Conservation (phyloP, 37 sponge, comb jelly and placozoan species). For the Diacarnus erythraeanus region DNA sequence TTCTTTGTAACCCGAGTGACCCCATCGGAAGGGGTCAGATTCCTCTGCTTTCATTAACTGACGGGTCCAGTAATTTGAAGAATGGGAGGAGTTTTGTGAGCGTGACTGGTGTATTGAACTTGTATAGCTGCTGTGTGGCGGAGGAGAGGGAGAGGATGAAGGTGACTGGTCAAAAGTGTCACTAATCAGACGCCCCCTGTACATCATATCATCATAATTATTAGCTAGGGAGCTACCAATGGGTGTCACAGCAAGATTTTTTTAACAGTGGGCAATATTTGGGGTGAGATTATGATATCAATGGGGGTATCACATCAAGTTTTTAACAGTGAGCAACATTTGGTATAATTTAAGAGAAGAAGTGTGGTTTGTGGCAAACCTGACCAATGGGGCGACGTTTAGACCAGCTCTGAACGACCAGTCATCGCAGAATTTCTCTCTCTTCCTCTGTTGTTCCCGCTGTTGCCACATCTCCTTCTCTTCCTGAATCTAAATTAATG, state of each 20-base stretch:
- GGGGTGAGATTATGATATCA: too few species aligned
- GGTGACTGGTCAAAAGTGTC: constrained; percentile 1
- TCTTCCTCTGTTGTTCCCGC: not conserved
- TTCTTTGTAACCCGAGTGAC: constrained; percentile 53
- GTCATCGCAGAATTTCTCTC: not conserved
- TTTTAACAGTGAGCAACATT: too few species aligned
- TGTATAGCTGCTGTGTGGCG: not conserved
- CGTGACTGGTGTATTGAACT: too few species aligned
- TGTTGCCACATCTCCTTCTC: not conserved
- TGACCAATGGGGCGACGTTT: not conserved
- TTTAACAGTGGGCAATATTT: too few species aligned
- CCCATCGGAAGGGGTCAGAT: constrained; percentile 42
- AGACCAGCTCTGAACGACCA: not conserved
- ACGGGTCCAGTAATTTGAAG: constrained; percentile 25
- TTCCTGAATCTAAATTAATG: not conserved
- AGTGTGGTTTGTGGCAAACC: not conserved
- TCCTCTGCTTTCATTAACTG: constrained; percentile 54
- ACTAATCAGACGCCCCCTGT: constrained; percentile 47
- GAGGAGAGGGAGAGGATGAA: not conserved
- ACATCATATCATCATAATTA: too few species aligned
- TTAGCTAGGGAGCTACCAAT: too few species aligned
- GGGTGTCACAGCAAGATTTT: too few species aligned
- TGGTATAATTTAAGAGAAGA: too few species aligned
- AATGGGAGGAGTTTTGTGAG: not conserved
- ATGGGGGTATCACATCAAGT: too few species aligned